Evolutionary conservation across 2,797 vertebrate species (phyloP), one percentile per base, ranked within the genome.

Genomic region (Macrochelys suwanniensis): DNA sequence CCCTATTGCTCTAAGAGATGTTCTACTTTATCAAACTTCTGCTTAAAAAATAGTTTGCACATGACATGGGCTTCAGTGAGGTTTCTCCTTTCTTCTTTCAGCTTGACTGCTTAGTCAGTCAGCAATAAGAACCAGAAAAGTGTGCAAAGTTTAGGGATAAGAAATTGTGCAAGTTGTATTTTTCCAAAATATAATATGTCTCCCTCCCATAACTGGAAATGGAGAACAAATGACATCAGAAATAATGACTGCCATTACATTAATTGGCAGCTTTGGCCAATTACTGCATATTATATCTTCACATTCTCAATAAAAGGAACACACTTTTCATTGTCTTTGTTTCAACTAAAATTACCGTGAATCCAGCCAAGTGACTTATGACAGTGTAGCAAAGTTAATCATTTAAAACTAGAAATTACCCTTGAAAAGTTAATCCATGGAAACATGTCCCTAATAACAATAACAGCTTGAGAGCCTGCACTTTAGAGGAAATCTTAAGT

Each of bases 401-500:
- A 77, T 91, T 89, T 87, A 90, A 94, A 93, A 88, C 45, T 33
- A 87, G 90, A 92, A 95, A 93, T 84, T 90, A 76, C 28, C 86
- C 71, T 88, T 85, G 56, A 53, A 94, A 93, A 97, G 59, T 74
- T 90, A 96, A 54, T 88, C 54, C 65, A 28, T 49, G 25, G 23
- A 71, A 88, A 80, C 16, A 51, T 8, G 17, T 28, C 26, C 28
- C 80, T 84, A 68, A 74, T 50, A 92, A 80, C 13, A 94, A 16
- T 9, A 71, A 81, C 33, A 89, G 68, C 53, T 84, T 47, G 68
- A 87, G 51, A 80, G 80, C 65, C 77, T 95, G 6, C 9, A 83
- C 74, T 93, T 96, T 16, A 80, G 84, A 93, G 25, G 56, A 88
- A 93, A 90, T 83, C 86, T 31, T 84, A 92, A 65, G n/a, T 31